Conservation (phyloP, 2,888 invertebrate species). For the Thymelicus acteon region DNA sequence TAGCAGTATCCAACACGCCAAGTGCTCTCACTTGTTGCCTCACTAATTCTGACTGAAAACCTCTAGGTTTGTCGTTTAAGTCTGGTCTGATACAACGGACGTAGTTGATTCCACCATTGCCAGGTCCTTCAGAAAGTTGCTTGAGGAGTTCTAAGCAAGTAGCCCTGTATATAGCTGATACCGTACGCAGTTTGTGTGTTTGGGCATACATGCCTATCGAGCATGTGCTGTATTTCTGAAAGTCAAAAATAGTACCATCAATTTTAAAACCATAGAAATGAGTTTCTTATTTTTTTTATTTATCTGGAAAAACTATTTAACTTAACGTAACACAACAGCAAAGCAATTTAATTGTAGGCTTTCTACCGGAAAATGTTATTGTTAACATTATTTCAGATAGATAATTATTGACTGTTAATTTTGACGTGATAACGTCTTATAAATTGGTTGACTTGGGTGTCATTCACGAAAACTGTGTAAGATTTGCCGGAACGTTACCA, state of each 20-base stretch:
- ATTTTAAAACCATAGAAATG: too few species aligned
- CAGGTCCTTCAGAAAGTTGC: slow-evolving; percentile 89
- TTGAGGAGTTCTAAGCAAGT: slow-evolving; percentile 94
- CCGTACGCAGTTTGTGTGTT: slow-evolving; percentile 93
- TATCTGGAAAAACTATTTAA: too few species aligned
- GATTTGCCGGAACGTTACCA: too few species aligned
- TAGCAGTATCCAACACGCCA: slow-evolving; percentile 93
- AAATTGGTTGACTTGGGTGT: too few species aligned
- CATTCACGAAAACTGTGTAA: too few species aligned
- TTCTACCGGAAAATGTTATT: too few species aligned
- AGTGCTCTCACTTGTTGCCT: slow-evolving; percentile 93
- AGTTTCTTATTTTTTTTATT: too few species aligned
- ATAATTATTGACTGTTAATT: too few species aligned
- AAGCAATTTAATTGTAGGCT: too few species aligned
- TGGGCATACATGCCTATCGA: slow-evolving; percentile 93
- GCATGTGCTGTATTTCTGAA: slow-evolving; percentile 88
- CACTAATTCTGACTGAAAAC: slow-evolving; percentile 89
- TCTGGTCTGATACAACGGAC: slow-evolving; percentile 95
- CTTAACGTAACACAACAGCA: too few species aligned
- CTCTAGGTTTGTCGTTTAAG: slow-evolving; percentile 87
- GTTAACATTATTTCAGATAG: too few species aligned
- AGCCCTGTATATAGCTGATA: slow-evolving; percentile 92
- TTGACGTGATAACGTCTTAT: too few species aligned
- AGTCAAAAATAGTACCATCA: slow-evolving; percentile 30
- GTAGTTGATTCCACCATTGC: slow-evolving; percentile 91